Percentiles rank a stretch among this genome's conserved stretches.
Evolutionary conservation across 2,888 invertebrate species (phyloP).

Genomic region (Eupsilia transversa): DNA sequence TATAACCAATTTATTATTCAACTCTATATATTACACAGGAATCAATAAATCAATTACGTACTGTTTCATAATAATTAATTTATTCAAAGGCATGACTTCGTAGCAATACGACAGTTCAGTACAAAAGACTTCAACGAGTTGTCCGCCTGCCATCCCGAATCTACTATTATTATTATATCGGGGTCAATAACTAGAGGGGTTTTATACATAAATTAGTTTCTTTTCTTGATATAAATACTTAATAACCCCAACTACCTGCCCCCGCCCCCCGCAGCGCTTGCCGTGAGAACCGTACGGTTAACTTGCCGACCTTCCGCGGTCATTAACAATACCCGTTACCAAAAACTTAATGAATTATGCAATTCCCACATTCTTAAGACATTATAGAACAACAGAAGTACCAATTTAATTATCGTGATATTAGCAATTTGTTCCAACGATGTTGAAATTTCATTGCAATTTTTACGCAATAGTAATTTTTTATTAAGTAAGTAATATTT

Average conservation of each 20-base stretch:
- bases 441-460: constrained; percentile 57
- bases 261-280: constrained; percentile 15
- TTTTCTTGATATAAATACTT: constrained; percentile 42
- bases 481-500: constrained; percentile 60
- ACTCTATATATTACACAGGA: constrained; percentile 4
- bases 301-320: constrained; percentile 67
- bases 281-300: constrained; percentile 66
- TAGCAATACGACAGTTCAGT: constrained; percentile 56
- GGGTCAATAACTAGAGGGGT: constrained; percentile 26
- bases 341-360: constrained; percentile 66
- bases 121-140: constrained; percentile 89
- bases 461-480: constrained; percentile 54
- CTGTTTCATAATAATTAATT: constrained; percentile 34
- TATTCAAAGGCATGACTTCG: constrained; percentile 28
- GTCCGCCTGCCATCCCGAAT: constrained; percentile 32
- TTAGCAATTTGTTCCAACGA: constrained; percentile 58
- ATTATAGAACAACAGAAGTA: constrained; percentile 50
- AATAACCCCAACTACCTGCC: constrained; percentile 17
- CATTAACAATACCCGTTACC: constrained; percentile 66
- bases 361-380: constrained; percentile 60
- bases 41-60: not conserved
- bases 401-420: constrained; percentile 57
- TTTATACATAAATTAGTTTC: constrained; percentile 32
- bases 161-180: constrained; percentile 20
- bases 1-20: not conserved